Conservation (phyloP, 2,797 vertebrate species). For the Takifugu rubripes region DNA sequence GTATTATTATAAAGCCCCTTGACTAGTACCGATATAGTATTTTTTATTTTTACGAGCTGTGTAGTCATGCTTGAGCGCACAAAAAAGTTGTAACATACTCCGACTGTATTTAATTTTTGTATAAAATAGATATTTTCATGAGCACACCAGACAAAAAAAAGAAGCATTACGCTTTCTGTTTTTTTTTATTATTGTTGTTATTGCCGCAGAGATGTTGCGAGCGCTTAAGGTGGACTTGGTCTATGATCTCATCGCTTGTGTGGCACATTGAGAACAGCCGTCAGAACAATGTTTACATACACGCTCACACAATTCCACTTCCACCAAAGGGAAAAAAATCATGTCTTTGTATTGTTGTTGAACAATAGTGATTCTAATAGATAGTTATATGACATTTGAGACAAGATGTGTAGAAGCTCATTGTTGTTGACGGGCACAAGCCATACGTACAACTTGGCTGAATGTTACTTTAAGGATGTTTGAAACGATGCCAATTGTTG, state of each 20-base stretch:
- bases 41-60: conserved; percentile 68
- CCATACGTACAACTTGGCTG: conserved; percentile 41
- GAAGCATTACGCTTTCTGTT: conserved; percentile 78
- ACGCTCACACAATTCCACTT: conserved; percentile 88
- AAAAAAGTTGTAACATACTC: conserved; percentile 77
- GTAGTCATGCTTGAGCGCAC: conserved; percentile 74
- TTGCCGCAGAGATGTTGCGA: background rate
- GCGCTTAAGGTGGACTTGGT: conserved; percentile 17
- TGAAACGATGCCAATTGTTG: conserved; percentile 28
- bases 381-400: conserved; percentile 79
- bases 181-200: background rate
- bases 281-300: conserved; percentile 95
- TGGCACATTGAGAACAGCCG: conserved; percentile 84
- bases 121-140: conserved; percentile 99
- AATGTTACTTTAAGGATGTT: conserved; percentile 42
- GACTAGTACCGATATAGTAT: conserved; percentile 69
- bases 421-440: conserved; percentile 37
- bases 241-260: conserved; percentile 75
- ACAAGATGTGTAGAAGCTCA: conserved; percentile 57
- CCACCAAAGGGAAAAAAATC: conserved; percentile 86
- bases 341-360: conserved; percentile 90
- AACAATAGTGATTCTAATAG: conserved; percentile 73
- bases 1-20: conserved; percentile 64
- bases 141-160: conserved; percentile 82
- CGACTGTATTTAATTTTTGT: conserved; percentile 97